Conservation (phyloP, 1,140 invertebrate species). For the Nebria ingens region DNA sequence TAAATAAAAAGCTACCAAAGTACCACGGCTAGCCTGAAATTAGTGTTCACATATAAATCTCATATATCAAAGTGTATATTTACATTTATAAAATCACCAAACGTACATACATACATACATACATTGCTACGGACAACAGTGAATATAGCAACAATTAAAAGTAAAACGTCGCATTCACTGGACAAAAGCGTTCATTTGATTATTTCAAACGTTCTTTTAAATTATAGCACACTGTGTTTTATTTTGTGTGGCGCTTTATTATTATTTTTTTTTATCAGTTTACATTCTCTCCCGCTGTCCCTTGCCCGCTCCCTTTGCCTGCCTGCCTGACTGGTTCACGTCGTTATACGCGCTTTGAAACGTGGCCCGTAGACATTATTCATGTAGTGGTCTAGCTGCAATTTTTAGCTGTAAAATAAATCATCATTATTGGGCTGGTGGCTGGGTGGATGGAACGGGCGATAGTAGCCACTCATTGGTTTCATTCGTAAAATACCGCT, state of each 20-base stretch:
- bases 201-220: background rate
- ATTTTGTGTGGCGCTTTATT: background rate
- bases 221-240: background rate
- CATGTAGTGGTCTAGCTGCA: slow-evolving; percentile 1
- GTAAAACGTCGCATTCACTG: background rate
- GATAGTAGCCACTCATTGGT: too few relatives aligned
- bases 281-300: too few relatives aligned
- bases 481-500: too few relatives aligned
- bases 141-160: background rate
- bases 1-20: too few relatives aligned
- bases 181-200: background rate
- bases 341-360: background rate
- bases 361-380: slow-evolving; percentile 4
- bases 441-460: too few relatives aligned
- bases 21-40: too few relatives aligned
- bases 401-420: slow-evolving; percentile 9
- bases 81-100: too few relatives aligned
- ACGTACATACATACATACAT: background rate
- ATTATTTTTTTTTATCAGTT: background rate
- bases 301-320: too few relatives aligned
- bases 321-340: too few relatives aligned
- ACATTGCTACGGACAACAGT: background rate
- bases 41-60: too few relatives aligned
- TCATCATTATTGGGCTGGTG: slow-evolving; percentile 3
- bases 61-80: too few relatives aligned